A percentile compares a stretch with the other conserved stretches of the same genome.
phyloP scores from a whole-genome alignment of 2,797 vertebrate species.

The Neomorphus geoffroyi region DNA sequence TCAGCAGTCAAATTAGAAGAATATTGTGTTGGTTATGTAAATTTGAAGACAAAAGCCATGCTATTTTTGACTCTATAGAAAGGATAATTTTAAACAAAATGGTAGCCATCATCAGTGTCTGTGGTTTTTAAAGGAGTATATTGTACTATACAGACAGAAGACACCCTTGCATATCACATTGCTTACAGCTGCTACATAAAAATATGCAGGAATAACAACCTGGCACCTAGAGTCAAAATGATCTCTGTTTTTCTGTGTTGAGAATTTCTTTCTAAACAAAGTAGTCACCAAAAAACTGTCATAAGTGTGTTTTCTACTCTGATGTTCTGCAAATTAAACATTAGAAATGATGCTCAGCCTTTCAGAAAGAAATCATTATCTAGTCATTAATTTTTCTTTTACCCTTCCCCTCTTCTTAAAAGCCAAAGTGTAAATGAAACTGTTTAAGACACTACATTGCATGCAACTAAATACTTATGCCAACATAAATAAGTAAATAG shows the following conservation, averaged over 20 bases:
- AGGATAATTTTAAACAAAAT: no score
- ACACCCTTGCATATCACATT: background rate
- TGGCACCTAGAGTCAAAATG: background rate
- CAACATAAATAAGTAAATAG: slow-evolving; percentile 49
- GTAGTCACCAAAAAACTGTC: background rate
- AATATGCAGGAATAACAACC: background rate
- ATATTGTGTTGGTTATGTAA: background rate
- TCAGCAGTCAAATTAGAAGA: background rate
- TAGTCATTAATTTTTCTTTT: slow-evolving; percentile 61
- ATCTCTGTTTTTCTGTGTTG: background rate
- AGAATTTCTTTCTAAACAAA: background rate
- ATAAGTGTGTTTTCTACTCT: slow-evolving; percentile 9
- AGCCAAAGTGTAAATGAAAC: slow-evolving; percentile 41
- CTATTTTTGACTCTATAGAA: background rate
- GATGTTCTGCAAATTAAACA: slow-evolving; percentile 49
- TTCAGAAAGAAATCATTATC: slow-evolving; percentile 60
- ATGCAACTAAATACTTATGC: slow-evolving; percentile 23
- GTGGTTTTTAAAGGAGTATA: background rate
- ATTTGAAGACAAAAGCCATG: background rate
- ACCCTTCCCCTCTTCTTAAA: slow-evolving; percentile 26
- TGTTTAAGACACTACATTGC: slow-evolving; percentile 4
- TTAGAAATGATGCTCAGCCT: slow-evolving; percentile 38
- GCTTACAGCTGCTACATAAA: slow-evolving; percentile 1
- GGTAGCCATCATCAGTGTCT: background rate
- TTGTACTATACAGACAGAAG: background rate